These are phyloP conservation scores for Agrenia bidenticulata DNA, from an alignment of 2,888 invertebrate genomes.

Conservation along the genomic window DNA sequence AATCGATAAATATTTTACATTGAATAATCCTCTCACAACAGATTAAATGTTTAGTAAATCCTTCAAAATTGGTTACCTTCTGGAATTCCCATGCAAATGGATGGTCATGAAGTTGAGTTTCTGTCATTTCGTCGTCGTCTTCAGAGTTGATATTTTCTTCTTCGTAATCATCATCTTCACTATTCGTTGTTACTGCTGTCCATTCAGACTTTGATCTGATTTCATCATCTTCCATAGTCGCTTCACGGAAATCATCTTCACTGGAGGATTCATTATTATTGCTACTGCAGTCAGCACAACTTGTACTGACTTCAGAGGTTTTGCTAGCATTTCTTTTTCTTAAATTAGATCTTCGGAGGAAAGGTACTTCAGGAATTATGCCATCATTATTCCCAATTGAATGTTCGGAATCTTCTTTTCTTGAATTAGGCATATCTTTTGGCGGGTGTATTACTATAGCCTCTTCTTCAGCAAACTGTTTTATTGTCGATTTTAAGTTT, in stretches of 20 bases:
- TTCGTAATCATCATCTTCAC: conserved; percentile 70
- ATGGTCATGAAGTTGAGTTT: conserved; percentile 59
- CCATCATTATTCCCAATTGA: not conserved
- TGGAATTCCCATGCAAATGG: conserved; percentile 66
- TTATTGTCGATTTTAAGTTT: conserved; percentile 42
- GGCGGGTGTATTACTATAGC: not conserved
- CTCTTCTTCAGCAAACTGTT: conserved; percentile 37
- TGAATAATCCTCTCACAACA: not conserved
- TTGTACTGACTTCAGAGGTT: conserved; percentile 50
- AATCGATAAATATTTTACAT: not conserved
- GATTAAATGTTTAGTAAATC: not conserved
- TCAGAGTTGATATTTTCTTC: conserved; percentile 54
- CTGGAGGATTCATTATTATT: conserved; percentile 49
- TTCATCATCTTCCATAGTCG: conserved; percentile 44
- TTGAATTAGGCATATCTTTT: conserved; percentile 15
- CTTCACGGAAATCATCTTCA: conserved; percentile 45
- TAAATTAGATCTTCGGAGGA: conserved; percentile 37
- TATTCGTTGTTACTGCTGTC: conserved; percentile 86
- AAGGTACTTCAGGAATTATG: not conserved
- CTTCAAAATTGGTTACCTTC: conserved; percentile 60
- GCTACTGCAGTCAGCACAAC: conserved; percentile 51
- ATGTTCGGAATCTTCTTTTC: conserved; percentile 15
- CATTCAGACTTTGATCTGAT: conserved; percentile 64
- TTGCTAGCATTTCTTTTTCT: conserved; percentile 50
- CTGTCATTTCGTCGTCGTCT: conserved; percentile 45